Evolutionary conservation across 1,140 invertebrate species (phyloP).

Genomic region (Zaprionus taronus): DNA sequence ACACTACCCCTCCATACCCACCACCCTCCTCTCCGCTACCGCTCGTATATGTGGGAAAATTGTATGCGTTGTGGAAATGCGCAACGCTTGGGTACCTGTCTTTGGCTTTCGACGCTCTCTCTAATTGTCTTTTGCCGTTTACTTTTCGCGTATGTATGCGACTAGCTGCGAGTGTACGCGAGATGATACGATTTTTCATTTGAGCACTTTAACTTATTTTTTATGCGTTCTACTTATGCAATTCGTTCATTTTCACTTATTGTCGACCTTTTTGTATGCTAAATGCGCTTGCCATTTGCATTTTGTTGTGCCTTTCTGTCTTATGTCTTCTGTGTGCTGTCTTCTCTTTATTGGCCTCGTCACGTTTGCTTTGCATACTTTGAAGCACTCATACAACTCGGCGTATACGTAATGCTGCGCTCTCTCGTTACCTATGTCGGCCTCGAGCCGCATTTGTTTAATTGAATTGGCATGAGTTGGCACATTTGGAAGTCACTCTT

Average conservation of each 20-base stretch:
- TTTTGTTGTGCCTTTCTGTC: constrained; percentile 40
- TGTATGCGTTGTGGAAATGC: constrained; percentile 59
- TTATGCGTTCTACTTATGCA: constrained; percentile 75
- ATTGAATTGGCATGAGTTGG: constrained; percentile 69
- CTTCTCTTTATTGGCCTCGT: constrained; percentile 41
- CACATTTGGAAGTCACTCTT: constrained; percentile 39
- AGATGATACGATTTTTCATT: constrained; percentile 65
- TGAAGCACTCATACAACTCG: constrained; percentile 38
- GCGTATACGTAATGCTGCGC: constrained; percentile 40
- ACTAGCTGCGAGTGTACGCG: constrained; percentile 26
- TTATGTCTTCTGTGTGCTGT: neutral
- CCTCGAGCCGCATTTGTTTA: constrained; percentile 57
- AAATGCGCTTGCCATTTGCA: constrained; percentile 67
- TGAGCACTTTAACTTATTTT: constrained; percentile 69
- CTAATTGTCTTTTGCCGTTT: constrained; percentile 65
- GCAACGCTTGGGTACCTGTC: constrained; percentile 47
- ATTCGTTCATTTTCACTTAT: constrained; percentile 72
- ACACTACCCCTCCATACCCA: neutral
- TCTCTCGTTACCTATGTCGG: constrained; percentile 36
- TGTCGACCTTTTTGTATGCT: constrained; percentile 52
- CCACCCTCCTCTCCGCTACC: neutral
- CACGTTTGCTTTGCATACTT: constrained; percentile 74
- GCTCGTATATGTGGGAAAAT: constrained; percentile 25
- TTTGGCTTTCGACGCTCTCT: constrained; percentile 34
- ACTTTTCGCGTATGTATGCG: constrained; percentile 5